Evolutionary conservation across 2,113 vertebrate genomes (phyloP), one percentile per base, ranked within the genome.

Genomic region (Corythornis vintsioides): DNA sequence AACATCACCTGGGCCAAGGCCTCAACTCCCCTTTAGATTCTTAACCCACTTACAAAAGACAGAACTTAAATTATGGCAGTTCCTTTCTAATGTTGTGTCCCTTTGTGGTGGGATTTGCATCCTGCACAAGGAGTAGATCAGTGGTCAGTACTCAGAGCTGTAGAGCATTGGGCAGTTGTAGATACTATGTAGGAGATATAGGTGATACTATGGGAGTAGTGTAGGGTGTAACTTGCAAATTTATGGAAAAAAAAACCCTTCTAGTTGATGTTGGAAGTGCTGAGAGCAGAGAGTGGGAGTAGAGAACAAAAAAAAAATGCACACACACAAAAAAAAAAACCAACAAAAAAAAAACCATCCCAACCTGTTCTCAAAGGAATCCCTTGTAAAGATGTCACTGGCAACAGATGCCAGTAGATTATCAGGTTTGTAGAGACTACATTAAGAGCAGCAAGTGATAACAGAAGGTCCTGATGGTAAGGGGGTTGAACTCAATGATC

Each of bases 21-120:
- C 40, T 95, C 93, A 76, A 70, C 97, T 96, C 94, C 84, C 88
- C 76, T 18, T 93, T 85, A 84, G 83, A 92, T 84, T 86, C 86
- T 86, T 89, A 93, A 90, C 63, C 47, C 42, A 90, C 81, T 97
- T 90, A 85, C 85, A 93, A 92, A 96, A 92, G 82, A 77, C 80
- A 93, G 64, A 59, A 92, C 61, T 97, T 95, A 83, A 96, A 95
- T 38, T 42, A 94, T 95, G 97, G 94, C 70, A 65, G 96, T 95
- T 87, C 70, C 59, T 76, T 74, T 48, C 73, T 83, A 60, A 26
- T 40, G 78, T 82, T 13, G 0, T 1, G 31, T 40, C 53, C 80
- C 70, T 91, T 67, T 1, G 1, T 60, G 66, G 72, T 74, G 38
- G 74, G 72, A 59, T 91, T 75, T 28, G 8, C 31, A 86, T 79